A percentile compares a stretch with the other conserved stretches of the same genome.
Evolutionary conservation across 2,888 invertebrate genomes (phyloP).

Genomic region (Tricholauxania praeusta): DNA sequence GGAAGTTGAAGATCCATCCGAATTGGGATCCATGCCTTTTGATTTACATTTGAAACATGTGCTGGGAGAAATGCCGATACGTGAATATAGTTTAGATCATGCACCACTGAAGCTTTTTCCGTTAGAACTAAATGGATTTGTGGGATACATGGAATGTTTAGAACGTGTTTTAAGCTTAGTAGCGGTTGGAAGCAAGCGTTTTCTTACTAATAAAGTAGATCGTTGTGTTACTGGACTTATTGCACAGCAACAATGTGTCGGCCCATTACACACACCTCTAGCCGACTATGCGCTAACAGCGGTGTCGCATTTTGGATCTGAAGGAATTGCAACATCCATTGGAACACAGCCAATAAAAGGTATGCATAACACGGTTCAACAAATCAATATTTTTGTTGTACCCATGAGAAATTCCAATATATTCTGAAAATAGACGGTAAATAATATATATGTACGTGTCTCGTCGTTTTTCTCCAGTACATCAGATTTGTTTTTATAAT

Average conservation of each 20-base stretch:
- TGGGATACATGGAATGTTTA: constrained; percentile 61
- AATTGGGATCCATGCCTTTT: constrained; percentile 77
- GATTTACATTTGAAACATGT: constrained; percentile 91
- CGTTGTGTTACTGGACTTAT: constrained; percentile 95
- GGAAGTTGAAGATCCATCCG: constrained; percentile 59
- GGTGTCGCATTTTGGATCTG: constrained; percentile 83
- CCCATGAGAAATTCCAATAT: too few relatives aligned
- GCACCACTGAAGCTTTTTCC: constrained; percentile 46
- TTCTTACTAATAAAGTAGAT: constrained; percentile 95
- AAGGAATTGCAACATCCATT: constrained; percentile 93
- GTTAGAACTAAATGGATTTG: constrained; percentile 68
- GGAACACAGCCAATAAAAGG: constrained; percentile 97
- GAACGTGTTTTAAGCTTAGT: constrained; percentile 85
- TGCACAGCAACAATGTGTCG: constrained; percentile 98
- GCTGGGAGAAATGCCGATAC: constrained; percentile 85
- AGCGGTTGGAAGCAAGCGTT: constrained; percentile 94
- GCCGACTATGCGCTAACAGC: constrained; percentile 94
- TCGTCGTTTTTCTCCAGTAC: too few relatives aligned
- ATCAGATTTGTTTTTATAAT: too few relatives aligned
- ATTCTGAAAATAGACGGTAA: too few relatives aligned
- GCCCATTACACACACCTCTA: constrained; percentile 94
- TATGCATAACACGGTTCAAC: constrained; percentile 21
- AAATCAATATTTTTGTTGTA: too few relatives aligned
- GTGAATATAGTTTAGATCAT: constrained; percentile 72
- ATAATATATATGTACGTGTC: too few relatives aligned